Conservation (phyloP, 1,140 invertebrate species). For the Wiebesia pumilae region DNA sequence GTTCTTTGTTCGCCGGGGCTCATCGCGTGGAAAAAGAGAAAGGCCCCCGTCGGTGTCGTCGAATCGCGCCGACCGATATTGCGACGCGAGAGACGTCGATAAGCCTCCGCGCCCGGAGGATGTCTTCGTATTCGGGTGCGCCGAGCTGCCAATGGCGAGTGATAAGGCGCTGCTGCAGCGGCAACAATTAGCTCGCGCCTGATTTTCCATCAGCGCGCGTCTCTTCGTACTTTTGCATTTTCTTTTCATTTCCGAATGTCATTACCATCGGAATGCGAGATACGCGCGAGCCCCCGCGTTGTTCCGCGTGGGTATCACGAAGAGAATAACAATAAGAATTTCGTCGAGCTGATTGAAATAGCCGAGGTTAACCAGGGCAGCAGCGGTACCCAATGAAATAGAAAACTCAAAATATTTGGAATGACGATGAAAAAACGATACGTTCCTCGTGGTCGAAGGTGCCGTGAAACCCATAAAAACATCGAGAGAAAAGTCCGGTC, state of each 20-base stretch:
- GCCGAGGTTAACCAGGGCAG: too few relatives aligned
- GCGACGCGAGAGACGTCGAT: neutral
- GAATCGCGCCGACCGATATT: neutral
- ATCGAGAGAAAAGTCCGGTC: neutral
- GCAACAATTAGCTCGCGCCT: too few relatives aligned
- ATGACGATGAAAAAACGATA: neutral
- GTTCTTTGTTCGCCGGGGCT: constrained; percentile 62
- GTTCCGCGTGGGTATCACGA: neutral
- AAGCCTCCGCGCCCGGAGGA: neutral
- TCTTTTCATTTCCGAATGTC: neutral
- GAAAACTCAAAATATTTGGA: too few relatives aligned
- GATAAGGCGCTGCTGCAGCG: neutral
- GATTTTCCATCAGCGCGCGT: neutral
- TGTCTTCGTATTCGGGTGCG: neutral
- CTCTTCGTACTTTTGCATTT: neutral
- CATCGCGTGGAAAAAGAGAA: constrained; percentile 41
- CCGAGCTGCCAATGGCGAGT: neutral
- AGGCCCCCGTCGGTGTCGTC: constrained; percentile 9
- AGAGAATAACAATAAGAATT: too few relatives aligned
- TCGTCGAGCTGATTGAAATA: neutral
- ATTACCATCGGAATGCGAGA: neutral
- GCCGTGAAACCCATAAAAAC: constrained; percentile 13
- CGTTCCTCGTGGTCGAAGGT: neutral
- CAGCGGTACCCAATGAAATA: too few relatives aligned
- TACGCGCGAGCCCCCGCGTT: neutral